A percentile compares a stretch with the other conserved stretches of the same genome.
phyloP scores from a whole-genome alignment of 2,113 vertebrate genomes.

The Pelmatolapia mariae region DNA sequence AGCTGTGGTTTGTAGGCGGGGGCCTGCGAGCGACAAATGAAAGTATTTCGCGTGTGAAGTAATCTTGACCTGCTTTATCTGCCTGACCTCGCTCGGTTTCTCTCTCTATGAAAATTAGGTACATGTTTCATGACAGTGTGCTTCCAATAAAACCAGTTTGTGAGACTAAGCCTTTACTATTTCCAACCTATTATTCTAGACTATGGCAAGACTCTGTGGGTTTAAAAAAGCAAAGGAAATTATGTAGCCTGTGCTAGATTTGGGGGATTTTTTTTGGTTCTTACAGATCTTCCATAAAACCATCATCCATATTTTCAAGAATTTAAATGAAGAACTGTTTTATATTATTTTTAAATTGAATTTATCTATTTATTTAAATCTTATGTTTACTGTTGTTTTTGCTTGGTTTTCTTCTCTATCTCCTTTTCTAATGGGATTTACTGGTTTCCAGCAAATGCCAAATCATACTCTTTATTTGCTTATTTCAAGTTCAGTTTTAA shows the following conservation, averaged over 20 bases:
- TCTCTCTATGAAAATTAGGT: neutral
- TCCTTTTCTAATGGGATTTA: constrained; percentile 10
- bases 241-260: neutral
- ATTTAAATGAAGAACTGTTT: neutral
- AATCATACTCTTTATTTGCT: neutral
- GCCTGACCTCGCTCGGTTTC: neutral
- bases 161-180: neutral
- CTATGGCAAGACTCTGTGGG: neutral
- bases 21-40: neutral
- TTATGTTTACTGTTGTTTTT: neutral
- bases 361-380: constrained; percentile 31
- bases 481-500: neutral
- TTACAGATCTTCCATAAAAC: neutral
- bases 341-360: constrained; percentile 20
- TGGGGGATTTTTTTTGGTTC: accelerated
- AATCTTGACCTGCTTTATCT: neutral
- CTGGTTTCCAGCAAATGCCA: neutral
- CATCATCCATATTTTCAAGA: neutral
- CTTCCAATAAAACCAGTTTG: neutral
- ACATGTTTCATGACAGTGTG: neutral
- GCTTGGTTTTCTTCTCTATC: neutral
- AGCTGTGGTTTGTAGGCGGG: neutral
- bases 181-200: neutral
- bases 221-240: neutral
- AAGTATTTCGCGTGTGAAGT: neutral